These are phyloP conservation scores for Stomatorhinus ivindoensis DNA, from an alignment of 2,113 vertebrate species.

Conservation along the genomic window DNA sequence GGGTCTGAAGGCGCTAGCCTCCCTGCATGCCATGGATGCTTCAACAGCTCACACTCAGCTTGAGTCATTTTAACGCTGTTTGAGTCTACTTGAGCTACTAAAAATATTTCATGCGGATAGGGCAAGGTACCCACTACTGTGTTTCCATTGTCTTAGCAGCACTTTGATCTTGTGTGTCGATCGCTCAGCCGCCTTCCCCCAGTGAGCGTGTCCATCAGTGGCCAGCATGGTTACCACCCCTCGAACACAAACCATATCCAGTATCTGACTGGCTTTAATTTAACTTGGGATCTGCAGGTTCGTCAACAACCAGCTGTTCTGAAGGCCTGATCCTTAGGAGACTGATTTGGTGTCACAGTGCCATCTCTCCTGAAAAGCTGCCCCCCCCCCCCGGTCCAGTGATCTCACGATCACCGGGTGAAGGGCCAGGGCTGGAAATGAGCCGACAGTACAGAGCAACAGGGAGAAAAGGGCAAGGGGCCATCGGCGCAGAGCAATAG, in stretches of 20 bases:
- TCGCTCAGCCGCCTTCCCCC: neutral
- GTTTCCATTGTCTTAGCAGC: neutral
- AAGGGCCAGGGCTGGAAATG: neutral
- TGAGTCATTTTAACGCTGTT: neutral
- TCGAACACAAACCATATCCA: neutral
- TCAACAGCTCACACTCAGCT: neutral
- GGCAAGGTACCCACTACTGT: neutral
- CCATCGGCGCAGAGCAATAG: no score
- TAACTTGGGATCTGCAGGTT: neutral
- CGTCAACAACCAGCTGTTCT: neutral
- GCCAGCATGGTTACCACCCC: neutral
- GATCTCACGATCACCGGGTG: neutral
- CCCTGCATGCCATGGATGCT: neutral
- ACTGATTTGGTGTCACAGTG: neutral
- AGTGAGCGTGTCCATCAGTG: neutral
- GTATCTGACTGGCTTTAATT: neutral
- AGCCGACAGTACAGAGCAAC: neutral
- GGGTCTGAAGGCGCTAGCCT: neutral
- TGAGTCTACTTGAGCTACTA: neutral
- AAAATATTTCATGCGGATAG: neutral
- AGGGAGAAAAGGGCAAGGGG: neutral
- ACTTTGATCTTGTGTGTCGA: neutral
- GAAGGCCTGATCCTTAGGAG: neutral
- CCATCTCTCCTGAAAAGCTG: neutral
- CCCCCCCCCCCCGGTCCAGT: neutral